Base-by-base conservation (phyloP, 2,113 vertebrate species). In the Butastur rufipennis region DNA sequence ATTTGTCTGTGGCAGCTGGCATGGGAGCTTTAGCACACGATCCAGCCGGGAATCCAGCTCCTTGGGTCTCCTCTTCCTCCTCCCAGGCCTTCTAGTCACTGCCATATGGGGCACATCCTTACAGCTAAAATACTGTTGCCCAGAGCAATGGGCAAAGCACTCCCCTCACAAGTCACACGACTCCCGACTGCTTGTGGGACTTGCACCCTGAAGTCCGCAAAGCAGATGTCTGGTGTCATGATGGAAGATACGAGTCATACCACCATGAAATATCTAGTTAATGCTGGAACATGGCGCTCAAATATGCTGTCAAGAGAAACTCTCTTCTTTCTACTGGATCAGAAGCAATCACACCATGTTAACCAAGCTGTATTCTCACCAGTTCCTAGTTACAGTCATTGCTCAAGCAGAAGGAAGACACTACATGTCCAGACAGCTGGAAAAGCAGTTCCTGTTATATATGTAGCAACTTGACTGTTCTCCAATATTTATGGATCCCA, bases 401-500 rank as follows among this genome's bases (percentile, higher is more conserved):
- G 77, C 29, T 81, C 45, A 42, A 66, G 78, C 50, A 74, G 71
- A 86, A 94, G 68, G 87, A 95, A 81, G 96, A 81, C 31, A 74
- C 81, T 42, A 19, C 29, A 63, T 12, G 47, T 70, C 36, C 68
- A 81, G 65, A 31, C 67, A 92, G 72, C 75, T 95, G 73, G 50
- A 95, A 86, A 81, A 94, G 36, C 65, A 67, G 25, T 70, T 77
- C 36, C 81, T 91, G 29, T 85, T 80, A 80, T 32, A 58, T 36
- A 48, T 77, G 58, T 42, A 89, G 75, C 62, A 92, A 84, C 43
- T 62, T 95, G 84, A 88, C 86, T 89, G 71, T 70, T 91, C 73
- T 95, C 77, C 74, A 81, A 26, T 95, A 96, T 93, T 92, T 95
- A 97, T 93, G 81, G 72, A 75, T 95, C 72, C 38, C 55, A 55